Evolutionary conservation across 2,888 invertebrate species (phyloP), one percentile per base, ranked within the genome.

Genomic region (Exephanes ischioxanthus): DNA sequence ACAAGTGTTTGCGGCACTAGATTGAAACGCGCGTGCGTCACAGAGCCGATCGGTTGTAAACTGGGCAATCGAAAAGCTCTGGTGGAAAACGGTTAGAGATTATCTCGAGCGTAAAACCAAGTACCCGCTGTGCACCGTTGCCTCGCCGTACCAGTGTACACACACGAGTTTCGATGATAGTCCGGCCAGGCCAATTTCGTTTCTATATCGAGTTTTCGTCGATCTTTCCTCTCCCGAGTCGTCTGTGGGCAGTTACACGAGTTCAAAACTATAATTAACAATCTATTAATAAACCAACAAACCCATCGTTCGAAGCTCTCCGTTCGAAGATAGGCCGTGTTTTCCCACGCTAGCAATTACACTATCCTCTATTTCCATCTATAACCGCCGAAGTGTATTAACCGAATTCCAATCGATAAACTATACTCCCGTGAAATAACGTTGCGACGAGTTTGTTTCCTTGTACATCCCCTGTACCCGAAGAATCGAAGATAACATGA

Each of bases 61-160:
- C 71, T 58, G 37, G 22, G n/a, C 66, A 16, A 77, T 71, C 33
- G 73, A 85, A 85, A 79, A 83, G 72, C 71, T 84, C 71, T 67
- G 33, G 71, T 76, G 33, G 71, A 45, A 83, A 85, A 68, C 76
- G 58, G n/a, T 33, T 51, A 19, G 37, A 61, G 71, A 80, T 53
- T 67, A 77, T 63, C 72, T 61, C 53, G 66, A 76, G 67, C 83
- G 76, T 78, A 63, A 63, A 75, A 48, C 33, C 75, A 63, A 75
- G 75, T 63, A 63, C 48, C 75, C 16, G 33, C 61, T 19, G 48
- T 75, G 33, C 16, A 33, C 51, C 30, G 53, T 11, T 37, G 53
- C 37, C 53, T 11, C 26, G 45, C 6, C 58, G 26, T 7, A 11
- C 41, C 5, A 41, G 19, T 53, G 19, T 58, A 58, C 26, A 14